Base-by-base conservation (phyloP, 2,113 vertebrate genomes). In the Elanus axillaris region DNA sequence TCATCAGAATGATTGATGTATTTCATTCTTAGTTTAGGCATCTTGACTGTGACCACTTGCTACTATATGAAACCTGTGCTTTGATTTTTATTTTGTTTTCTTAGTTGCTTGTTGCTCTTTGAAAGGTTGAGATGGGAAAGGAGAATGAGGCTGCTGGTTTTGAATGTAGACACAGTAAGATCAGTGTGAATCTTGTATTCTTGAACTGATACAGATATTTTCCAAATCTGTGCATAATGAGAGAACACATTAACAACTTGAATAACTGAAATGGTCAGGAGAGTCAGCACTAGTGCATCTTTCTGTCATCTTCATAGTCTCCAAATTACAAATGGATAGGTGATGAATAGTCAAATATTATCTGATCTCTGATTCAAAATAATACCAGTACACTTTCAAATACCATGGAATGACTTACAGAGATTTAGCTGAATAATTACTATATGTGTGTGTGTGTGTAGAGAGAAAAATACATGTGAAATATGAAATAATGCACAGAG, bases 241-340 rank as follows among this genome's bases (percentile, higher is more conserved):
- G 73, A 97, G 88, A 62, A 40, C 1, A 38, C 60, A 62, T 95
- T 93, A 95, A 89, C 72, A 93, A 71, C 79, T 67, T 94, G 77
- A 78, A 34, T 93, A 97, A 73, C 72, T 88, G 82, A 84, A 96
- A 86, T 96, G 91, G 88, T 97, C 78, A 79, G 90, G 89, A 96
- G 88, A 92, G 90, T 97, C 78, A 83, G 40, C 68, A 53, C 77
- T 85, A 77, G 59, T 93, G 90, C 52, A 90, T 91, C 82, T 94
- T 96, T 96, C 86, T 95, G 83, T 94, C 87, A 66, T 94, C 90
- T 80, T 95, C 27, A 34, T 75, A 62, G 92, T 75, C 82, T 83
- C 67, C 87, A 75, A 93, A 97, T 95, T 93, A 94, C 73, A 94
- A 80, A 60, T 77, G 76, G 85, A 73, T 58, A 36, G 50, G 81